A percentile compares a stretch with the other conserved stretches of the same genome.
Conservation (phyloP, 2,113 vertebrate genomes). For the Leptosomus discolor region DNA sequence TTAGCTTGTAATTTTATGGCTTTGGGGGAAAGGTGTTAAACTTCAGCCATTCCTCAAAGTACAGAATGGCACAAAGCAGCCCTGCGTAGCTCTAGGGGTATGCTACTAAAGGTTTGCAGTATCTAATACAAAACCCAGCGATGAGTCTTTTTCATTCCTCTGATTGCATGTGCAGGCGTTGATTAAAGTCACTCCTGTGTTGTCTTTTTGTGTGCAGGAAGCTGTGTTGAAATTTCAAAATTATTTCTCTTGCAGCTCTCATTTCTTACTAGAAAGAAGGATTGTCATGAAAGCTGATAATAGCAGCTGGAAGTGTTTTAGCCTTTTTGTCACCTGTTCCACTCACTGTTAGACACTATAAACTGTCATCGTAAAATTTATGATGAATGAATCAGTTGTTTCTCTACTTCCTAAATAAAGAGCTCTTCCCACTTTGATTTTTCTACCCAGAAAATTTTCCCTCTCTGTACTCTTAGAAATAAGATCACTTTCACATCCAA, state of each 20-base stretch:
- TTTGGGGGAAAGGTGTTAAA: background rate
- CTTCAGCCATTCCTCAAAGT: background rate
- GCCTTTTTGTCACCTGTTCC: background rate
- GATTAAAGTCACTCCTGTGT: background rate
- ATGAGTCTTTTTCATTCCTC: background rate
- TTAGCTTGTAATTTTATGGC: background rate
- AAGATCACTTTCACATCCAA: background rate
- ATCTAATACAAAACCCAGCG: background rate
- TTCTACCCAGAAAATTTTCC: background rate
- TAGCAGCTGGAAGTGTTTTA: background rate
- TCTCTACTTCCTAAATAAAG: background rate
- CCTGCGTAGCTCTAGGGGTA: background rate
- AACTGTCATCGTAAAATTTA: background rate
- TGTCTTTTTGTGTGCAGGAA: background rate
- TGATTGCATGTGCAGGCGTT: background rate
- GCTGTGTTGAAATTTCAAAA: background rate
- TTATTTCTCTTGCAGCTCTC: background rate
- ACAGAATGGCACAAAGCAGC: background rate
- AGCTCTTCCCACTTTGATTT: background rate
- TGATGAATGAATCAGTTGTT: background rate
- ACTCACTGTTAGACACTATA: background rate
- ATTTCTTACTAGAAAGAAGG: background rate
- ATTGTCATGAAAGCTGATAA: background rate
- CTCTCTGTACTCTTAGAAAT: background rate
- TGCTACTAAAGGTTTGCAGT: background rate